These are phyloP conservation scores for Leptoteleia sp. DNA, from an alignment of 1,140 invertebrate species.

Conservation along the genomic window DNA sequence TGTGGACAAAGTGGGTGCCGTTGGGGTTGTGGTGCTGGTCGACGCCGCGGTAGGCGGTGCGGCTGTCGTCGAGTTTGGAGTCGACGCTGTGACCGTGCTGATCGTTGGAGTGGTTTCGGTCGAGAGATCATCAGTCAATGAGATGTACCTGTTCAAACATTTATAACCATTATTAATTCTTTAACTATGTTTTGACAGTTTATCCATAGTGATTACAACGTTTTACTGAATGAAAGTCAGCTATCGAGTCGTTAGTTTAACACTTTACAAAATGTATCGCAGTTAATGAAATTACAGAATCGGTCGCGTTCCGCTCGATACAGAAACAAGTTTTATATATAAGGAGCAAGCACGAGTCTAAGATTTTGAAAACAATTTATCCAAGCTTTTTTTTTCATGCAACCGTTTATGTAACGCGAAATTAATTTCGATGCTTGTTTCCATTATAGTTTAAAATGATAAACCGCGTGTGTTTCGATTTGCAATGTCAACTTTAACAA, in stretches of 20 bases:
- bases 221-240: slow-evolving; percentile 6
- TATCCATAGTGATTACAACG: background rate
- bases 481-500: too few species aligned
- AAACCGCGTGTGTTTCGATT: too few species aligned
- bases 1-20: slow-evolving; percentile 67
- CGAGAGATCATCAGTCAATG: slow-evolving; percentile 70
- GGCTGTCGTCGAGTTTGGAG: slow-evolving; percentile 68
- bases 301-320: slow-evolving; percentile 9
- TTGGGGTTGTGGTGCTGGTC: slow-evolving; percentile 76
- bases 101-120: slow-evolving; percentile 73
- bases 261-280: slow-evolving; percentile 6
- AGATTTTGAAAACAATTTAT: slow-evolving; percentile 14
- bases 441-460: too few species aligned
- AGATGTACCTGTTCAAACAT: slow-evolving; percentile 64
- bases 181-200: background rate
- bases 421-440: too few species aligned
- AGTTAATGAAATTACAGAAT: slow-evolving; percentile 40
- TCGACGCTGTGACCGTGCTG: slow-evolving; percentile 72
- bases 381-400: too few species aligned
- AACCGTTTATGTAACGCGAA: too few species aligned
- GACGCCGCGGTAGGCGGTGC: slow-evolving; percentile 70
- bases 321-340: slow-evolving; percentile 36
- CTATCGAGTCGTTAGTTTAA: too few species aligned
- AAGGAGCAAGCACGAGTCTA: slow-evolving; percentile 19
- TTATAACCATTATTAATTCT: background rate